A percentile compares a stretch with the other conserved stretches of the same genome.
Conservation (phyloP, 1,140 invertebrate species). For the Pemphigus obesinymphae region DNA sequence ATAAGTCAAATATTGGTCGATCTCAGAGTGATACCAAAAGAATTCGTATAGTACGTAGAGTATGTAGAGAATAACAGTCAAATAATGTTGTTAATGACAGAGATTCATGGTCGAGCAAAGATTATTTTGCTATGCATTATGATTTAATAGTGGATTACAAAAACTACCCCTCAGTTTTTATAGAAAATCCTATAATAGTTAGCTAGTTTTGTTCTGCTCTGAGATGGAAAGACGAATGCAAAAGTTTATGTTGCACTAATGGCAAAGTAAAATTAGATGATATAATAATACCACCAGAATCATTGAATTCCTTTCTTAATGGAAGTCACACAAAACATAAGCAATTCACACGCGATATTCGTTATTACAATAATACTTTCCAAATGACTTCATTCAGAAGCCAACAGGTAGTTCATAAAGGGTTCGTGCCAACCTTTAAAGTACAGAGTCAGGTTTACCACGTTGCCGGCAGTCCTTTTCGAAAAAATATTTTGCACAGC, state of each 20-base stretch:
- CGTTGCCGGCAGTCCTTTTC: background rate
- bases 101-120: background rate
- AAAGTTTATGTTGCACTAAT: conserved; percentile 44
- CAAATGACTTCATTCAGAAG: too few relatives aligned
- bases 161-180: background rate
- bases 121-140: background rate
- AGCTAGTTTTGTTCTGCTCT: conserved; percentile 24
- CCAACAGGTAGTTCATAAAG: conserved; percentile 45
- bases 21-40: background rate
- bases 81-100: background rate
- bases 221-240: conserved; percentile 42
- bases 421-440: background rate
- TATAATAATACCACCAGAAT: conserved; percentile 43
- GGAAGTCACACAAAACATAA: conserved; percentile 40
- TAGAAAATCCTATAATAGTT: background rate
- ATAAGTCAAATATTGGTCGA: background rate
- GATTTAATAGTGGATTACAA: too few relatives aligned
- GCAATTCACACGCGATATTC: too few relatives aligned
- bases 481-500: too few relatives aligned
- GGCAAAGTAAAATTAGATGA: conserved; percentile 45
- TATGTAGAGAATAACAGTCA: background rate
- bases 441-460: background rate
- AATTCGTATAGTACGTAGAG: background rate
- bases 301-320: conserved; percentile 49
- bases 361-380: too few relatives aligned